Base-by-base conservation (phyloP, 2,888 invertebrate genomes). In the Xylophagus ater region DNA sequence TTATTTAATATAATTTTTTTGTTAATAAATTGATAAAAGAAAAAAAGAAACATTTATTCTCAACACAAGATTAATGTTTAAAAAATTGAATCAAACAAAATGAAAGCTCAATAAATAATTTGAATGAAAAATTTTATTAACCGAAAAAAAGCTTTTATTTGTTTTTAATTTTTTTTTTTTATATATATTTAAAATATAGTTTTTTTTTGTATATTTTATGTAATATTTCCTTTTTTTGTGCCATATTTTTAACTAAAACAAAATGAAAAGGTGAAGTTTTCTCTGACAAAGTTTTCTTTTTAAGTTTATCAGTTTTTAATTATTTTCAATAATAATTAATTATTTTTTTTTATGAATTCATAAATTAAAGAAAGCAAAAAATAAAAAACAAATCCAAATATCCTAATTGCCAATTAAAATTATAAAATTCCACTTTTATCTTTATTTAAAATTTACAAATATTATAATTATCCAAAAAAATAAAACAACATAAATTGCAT, bases 41-140 rank as follows among this genome's bases (percentile, higher is more conserved):
- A 40, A 4, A 19, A 20, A 32, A 10, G n/a, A 19, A 21, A 34
- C 20, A 15, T 25, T 34, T 28, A 40, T 38, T 43, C 46, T 48
- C 49, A 50, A 50, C 49, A 50, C 49, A 50, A 50, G 49, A 33
- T 39, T 43, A 42, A 48, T 46, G 47, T 37, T 43, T 41, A 41
- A 47, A 47, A 41, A 12, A 25, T 12, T 33, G 12, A 17, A 17
- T 31, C n/a, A 36, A 36, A 34, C 17, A 13, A 33, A 32, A 24
- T 25, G 19, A 23, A n/a, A n/a, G n/a, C n/a, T n/a, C n/a, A n/a
- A n/a, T n/a, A n/a, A n/a, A n/a, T n/a, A n/a, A 17, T 18, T 10
- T 31, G 17, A 31, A 31, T 12, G 18, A 18, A n/a, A 31, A 5
- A 4, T 32, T 4, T 15, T 32, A 10, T 32, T 33, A 8, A 7